Evolutionary conservation across 2,113 vertebrate genomes (phyloP).

Genomic region (Cynopterus brachyotis): DNA sequence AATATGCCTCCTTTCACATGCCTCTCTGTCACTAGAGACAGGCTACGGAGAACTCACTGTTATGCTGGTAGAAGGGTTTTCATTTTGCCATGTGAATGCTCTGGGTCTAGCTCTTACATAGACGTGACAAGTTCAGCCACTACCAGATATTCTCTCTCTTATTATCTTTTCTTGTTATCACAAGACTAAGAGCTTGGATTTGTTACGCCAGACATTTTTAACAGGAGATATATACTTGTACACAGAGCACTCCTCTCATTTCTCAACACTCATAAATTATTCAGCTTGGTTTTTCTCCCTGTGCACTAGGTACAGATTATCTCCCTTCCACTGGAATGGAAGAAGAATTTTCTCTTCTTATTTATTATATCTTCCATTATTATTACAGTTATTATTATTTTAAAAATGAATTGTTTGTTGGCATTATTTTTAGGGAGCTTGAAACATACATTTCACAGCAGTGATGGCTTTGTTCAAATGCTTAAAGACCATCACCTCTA

Average conservation of each 20-base stretch:
- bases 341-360: neutral
- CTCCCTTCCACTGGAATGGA: neutral
- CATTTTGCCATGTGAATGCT: neutral
- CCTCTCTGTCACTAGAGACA: neutral
- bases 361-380: neutral
- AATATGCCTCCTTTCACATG: neutral
- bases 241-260: neutral
- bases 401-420: neutral
- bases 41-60: neutral
- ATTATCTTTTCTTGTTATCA: neutral
- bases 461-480: neutral
- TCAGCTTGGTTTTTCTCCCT: neutral
- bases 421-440: neutral
- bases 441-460: neutral
- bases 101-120: neutral
- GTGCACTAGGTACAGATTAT: neutral
- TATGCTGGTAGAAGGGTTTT: neutral
- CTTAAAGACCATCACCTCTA: neutral
- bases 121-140: neutral
- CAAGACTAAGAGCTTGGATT: neutral
- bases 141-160: neutral
- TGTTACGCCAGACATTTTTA: neutral
- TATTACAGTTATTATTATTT: neutral
- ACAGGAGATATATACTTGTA: neutral
- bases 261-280: constrained; percentile 42